Base-by-base conservation (phyloP, 2,888 invertebrate species). In the Tetragonula carbonaria region DNA sequence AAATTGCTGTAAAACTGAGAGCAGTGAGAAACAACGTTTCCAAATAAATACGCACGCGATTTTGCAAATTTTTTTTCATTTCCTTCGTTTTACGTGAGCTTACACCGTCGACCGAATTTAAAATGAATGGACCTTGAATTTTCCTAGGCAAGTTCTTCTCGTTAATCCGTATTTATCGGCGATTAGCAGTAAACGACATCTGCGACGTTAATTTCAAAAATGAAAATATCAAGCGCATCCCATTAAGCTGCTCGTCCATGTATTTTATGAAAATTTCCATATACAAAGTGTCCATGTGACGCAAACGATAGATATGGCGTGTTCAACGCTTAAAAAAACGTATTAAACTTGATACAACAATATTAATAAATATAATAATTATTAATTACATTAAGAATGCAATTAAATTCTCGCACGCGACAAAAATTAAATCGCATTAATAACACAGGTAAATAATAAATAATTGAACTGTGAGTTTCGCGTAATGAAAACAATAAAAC, bases 101-200 rank as follows among this genome's bases (percentile, higher is more conserved):
- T 16, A 8, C n/a, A 8, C 16, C 23, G 38, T 14, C 18, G 45
- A 45, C 8, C 45, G 45, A 45, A 38, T 23, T 51, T 65, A 73
- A 65, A 53, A 66, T 11, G n/a, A n/a, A 14, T 21, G 0, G 18
- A 53, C 21, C 28, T 2, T 16, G 6, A 70, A 78, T 86, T 79
- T 55, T 62, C 18, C 38, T 18, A 28, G 8, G 8, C 8, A 67
- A 79, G 68, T 16, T 57, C 77, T 45, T 63, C 74, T 57, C 73
- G 55, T 83, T 75, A 86, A 18, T 28, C 18, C 21, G 50, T 16
- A 21, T 70, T 71, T 57, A 72, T 71, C 51, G 65, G 21, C 23
- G 13, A 77, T 51, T 8, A 21, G 6, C 63, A 55, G 28, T 16
- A 11, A 28, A n/a, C 28, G 8, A 45, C 18, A 45, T 18, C n/a